A percentile compares a stretch with the other conserved stretches of the same genome.
Evolutionary conservation across 2,888 invertebrate genomes (phyloP).

Genomic region (Electrophaes corylata): DNA sequence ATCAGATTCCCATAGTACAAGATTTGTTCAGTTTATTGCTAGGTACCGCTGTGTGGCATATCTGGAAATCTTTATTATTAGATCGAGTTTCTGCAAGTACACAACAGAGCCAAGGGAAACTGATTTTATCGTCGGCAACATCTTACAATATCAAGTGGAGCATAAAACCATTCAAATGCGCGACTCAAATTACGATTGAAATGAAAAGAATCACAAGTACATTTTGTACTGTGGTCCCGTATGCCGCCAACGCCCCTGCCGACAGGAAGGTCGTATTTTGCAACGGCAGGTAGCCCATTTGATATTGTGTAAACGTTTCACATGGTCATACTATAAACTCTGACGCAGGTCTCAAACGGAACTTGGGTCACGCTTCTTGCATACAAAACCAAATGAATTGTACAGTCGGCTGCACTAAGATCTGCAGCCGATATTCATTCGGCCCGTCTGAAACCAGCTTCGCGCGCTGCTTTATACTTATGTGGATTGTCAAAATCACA

Average conservation of each 20-base stretch:
- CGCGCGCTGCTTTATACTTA: no score
- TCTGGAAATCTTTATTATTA: no score
- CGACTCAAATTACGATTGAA: conserved; percentile 11
- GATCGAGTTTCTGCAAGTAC: no score
- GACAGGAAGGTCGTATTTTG: conserved; percentile 67
- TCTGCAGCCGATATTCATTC: no score
- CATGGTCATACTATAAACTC: conserved; percentile 39
- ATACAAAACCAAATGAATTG: conserved; percentile 58
- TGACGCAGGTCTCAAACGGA: conserved; percentile 65
- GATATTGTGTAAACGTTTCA: conserved; percentile 78
- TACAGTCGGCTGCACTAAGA: no score
- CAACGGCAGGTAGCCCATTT: conserved; percentile 70
- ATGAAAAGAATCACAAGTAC: conserved; percentile 18
- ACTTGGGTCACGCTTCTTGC: conserved; percentile 70
- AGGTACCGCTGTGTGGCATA: no score
- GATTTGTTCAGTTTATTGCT: no score
- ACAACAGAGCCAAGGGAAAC: no score
- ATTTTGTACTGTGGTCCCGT: conserved; percentile 22
- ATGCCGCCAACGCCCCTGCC: conserved; percentile 51
- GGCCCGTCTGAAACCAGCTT: no score
- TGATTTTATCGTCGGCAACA: background rate
- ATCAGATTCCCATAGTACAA: no score
- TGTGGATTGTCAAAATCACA: no score
- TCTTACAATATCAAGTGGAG: background rate
- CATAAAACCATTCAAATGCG: conserved; percentile 6